Base-by-base conservation (phyloP, 2,797 vertebrate species). In the Glossophaga mutica region DNA sequence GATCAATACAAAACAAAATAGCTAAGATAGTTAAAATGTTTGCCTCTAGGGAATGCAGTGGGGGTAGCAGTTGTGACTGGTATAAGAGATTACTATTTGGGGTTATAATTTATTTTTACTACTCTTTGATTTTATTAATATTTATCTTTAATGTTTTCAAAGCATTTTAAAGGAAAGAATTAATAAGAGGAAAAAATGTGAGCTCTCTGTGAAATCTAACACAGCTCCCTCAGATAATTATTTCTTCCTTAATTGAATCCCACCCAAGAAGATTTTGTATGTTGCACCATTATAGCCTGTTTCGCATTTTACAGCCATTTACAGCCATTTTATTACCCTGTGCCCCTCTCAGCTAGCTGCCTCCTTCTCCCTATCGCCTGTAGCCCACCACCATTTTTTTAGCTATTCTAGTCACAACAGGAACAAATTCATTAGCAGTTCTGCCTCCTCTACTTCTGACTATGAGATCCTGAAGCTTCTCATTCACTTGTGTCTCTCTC, bases 1-100 rank as follows among this genome's bases (percentile, higher is more conserved):
- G 46, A 71, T 93, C 82, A 68, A 71, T 95, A 59, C 6, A 93
- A 94, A 95, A 73, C 6, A 1, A 87, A 94, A 65, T 37, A 78
- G 24, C 81, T 46, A 34, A 91, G 32, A 87, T 6, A 52, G 65
- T 57, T 90, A 62, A 89, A 94, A 68, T 79, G 19, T 55, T 88
- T 62, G 42, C 42, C 67, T 85, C 68, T n/a, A 34, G 42, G 73
- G 26, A 93, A 37, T 24, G 37, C 12, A 10, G 19, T 11, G 22
- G 32, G 5, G 6, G 26, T 84, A 24, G 50, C 26, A 52, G 19
- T 3, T 50, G 14, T 76, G 50, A 81, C 15, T 37, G 34, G 18
- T 50, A 11, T 18, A 21, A 24, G 7, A 29, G 19, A 46, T 81
- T 94, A 37, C 42, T 91, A 50, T 57, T 68, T 32, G 5, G 18